Base-by-base conservation (phyloP, 2,113 vertebrate species). In the Solea solea region DNA sequence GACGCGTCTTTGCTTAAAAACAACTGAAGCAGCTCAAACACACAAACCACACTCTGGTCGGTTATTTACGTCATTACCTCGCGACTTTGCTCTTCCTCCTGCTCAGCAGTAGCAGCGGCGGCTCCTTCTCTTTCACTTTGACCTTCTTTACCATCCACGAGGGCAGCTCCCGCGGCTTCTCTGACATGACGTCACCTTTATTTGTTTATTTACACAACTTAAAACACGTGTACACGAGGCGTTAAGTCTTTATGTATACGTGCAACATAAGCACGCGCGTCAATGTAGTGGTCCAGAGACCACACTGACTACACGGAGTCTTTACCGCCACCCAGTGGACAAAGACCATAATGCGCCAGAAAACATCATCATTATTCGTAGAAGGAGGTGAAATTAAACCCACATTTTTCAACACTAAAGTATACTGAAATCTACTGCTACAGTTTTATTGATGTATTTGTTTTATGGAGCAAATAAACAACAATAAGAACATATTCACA, bases 111-210 rank as follows among this genome's bases (percentile, higher is more conserved):
- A 65, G 16, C 16, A 56, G 68, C 60, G 65, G n/a, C n/a, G 59
- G 63, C 65, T 80, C 10, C 4, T 72, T 87, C 13, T 69, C 50
- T 6, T 52, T 85, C 27, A 2, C 42, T 48, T 55, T 44, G n/a
- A 68, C 44, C n/a, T 76, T 73, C 15, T 74, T 72, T 16, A 49
- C n/a, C 92, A 93, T 94, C 93, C 93, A 94, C 2, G 76, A 5
- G 25, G 93, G 93, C 57, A 94, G 81, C 25, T 71, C 53, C 51
- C 92, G 76, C 11, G 8, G 85, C 12, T 61, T 87, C 2, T 65
- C 79, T 2, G 83, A 53, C 92, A 93, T 93, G 92, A 93, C 93
- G 4, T 2, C 16, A 12, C 1, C 6, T 34, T 21, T 25, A 2
- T 5, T 0, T 42, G 3, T 9, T 44, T 8, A 13, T 0, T 2